These are phyloP conservation scores for Caenorhabditis wallacei DNA, from an alignment of 2,888 invertebrate species.

Conservation along the genomic window DNA sequence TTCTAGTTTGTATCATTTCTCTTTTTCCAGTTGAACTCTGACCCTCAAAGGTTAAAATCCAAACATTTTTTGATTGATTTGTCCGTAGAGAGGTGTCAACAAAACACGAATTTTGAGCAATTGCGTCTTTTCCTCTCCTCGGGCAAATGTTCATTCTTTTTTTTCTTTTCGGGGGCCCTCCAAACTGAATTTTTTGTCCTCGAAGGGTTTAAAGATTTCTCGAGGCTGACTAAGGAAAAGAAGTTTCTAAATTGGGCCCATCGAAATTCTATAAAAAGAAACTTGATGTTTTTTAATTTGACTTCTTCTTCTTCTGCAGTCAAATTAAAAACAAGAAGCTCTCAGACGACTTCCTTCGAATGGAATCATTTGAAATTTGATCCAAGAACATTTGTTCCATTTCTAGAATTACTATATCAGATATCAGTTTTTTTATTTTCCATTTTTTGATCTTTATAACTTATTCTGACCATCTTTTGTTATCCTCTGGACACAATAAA, in stretches of 20 bases:
- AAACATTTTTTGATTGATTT: constrained; percentile 39
- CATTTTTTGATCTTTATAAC: background rate
- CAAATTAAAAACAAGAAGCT: constrained; percentile 9
- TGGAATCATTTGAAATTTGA: constrained; percentile 9
- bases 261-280: constrained; percentile 4
- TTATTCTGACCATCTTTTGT: constrained; percentile 16
- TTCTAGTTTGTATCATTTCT: no score
- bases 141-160: constrained; percentile 6
- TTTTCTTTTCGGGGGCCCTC: background rate
- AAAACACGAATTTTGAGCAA: constrained; percentile 9
- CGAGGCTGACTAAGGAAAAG: background rate
- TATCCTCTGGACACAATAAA: constrained; percentile 21
- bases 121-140: background rate
- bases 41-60: constrained; percentile 38
- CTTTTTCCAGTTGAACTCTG: constrained; percentile 19
- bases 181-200: constrained; percentile 2
- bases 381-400: background rate
- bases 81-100: constrained; percentile 34
- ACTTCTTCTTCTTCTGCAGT: background rate
- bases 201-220: constrained; percentile 13
- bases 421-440: background rate
- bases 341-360: constrained; percentile 19
- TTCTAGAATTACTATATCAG: constrained; percentile 5
- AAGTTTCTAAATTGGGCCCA: background rate
- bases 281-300: constrained; percentile 24